Evolutionary conservation across 2,888 invertebrate genomes (phyloP), one percentile per base, ranked within the genome.

Genomic region (Scotopteryx bipunctaria): DNA sequence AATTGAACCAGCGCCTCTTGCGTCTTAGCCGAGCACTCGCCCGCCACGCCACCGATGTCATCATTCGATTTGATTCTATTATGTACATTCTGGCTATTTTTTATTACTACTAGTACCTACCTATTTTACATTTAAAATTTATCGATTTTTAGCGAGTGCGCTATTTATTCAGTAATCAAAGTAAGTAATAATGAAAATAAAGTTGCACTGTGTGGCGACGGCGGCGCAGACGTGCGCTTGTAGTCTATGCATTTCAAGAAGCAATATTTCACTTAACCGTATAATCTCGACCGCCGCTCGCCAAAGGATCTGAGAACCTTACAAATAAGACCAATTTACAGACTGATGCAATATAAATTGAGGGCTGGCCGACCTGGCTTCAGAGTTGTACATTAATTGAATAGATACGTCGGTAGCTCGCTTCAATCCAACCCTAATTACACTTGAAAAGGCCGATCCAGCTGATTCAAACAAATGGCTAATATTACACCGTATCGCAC

Each of bases 381-480:
- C 74, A 73, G 80, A 74, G 76, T 78, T 71, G 71, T 69, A 74
- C 67, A 81, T 86, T 90, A 89, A 90, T 90, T 90, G 86, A 86
- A 89, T 89, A 83, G 86, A 86, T 87, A 86, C 85, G 83, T 83
- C 78, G 76, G 81, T 74, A 80, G 73, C 76, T 78, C 76, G 81
- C 79, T 80, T 87, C 88, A 86, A 84, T 85, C 78, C 73, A 64
- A 76, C 79, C 86, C 81, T 88, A 87, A 88, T 87, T 83, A 83
- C 78, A 79, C 80, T 83, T 86, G 84, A 86, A 86, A 86, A 86
- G 86, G 78, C 80, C 76, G 70, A 76, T 71, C 74, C 69, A 68
- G 71, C 69, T 75, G 61, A 74, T 75, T 52, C 63, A 71, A 76
- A 78, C 74, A 73, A 76, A 73, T 71, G 66, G 73, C 80, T 83